Conservation (phyloP, 2,113 vertebrate genomes). For the Myotis lucifugus region DNA sequence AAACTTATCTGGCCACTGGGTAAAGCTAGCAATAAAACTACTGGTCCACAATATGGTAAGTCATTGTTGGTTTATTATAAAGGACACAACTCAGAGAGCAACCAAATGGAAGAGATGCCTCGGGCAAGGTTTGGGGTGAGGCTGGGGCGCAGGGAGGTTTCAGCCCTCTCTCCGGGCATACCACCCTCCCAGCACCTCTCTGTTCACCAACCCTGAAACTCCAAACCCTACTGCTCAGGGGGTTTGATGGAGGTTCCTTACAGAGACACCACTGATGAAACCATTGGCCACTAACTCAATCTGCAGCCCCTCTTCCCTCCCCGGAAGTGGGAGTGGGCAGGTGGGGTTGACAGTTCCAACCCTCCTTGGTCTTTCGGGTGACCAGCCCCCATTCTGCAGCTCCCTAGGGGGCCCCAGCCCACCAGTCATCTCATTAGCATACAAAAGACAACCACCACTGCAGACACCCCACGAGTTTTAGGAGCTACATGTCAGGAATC, state of each 20-base stretch:
- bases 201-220: background rate
- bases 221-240: background rate
- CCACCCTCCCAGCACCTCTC: background rate
- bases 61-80: background rate
- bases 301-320: background rate
- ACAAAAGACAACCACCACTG: background rate
- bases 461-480: background rate
- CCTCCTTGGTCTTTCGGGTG: background rate
- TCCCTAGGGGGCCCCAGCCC: background rate
- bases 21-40: too few species aligned
- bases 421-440: background rate
- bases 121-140: background rate
- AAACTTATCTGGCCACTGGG: too few species aligned
- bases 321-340: background rate
- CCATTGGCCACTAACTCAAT: background rate
- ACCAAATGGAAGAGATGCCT: background rate
- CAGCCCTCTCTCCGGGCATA: background rate
- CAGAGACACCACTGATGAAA: background rate
- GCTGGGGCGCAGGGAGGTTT: background rate
- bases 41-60: too few species aligned
- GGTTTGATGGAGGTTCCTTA: background rate
- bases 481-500: background rate
- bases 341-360: background rate
- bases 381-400: background rate
- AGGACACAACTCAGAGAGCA: background rate